A percentile compares a stretch with the other conserved stretches of the same genome.
Conservation (phyloP, 2,888 invertebrate genomes). For the Ichneumon xanthorius region DNA sequence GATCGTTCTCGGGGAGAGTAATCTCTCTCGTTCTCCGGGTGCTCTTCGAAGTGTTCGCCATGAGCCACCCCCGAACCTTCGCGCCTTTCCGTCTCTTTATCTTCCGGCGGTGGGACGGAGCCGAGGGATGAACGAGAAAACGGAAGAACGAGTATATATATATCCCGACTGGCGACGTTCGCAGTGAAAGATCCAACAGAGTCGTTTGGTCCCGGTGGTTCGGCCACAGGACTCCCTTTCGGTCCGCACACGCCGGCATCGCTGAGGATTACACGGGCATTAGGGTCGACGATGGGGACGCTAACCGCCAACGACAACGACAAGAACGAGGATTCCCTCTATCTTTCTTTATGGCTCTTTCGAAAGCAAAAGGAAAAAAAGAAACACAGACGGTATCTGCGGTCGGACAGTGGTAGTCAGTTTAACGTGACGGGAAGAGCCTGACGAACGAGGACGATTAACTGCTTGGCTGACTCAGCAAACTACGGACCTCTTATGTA, state of each 20-base stretch:
- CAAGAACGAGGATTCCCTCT: constrained; percentile 27
- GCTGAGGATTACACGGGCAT: constrained; percentile 67
- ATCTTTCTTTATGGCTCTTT: constrained; percentile 37
- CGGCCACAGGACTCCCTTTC: constrained; percentile 33
- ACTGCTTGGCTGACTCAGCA: constrained; percentile 34
- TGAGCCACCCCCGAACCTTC: constrained; percentile 36
- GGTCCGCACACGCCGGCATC: constrained; percentile 38
- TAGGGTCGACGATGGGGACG: constrained; percentile 58
- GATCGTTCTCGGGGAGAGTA: constrained; percentile 35
- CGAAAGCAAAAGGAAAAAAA: constrained; percentile 11
- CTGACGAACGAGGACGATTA: constrained; percentile 51
- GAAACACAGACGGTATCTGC: background rate
- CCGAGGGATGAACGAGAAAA: constrained; percentile 30
- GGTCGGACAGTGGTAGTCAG: constrained; percentile 11
- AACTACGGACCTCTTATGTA: background rate
- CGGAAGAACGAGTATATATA: background rate
- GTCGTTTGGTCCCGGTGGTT: constrained; percentile 45
- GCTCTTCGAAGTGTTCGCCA: constrained; percentile 17
- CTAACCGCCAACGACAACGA: constrained; percentile 56
- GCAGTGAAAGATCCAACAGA: constrained; percentile 26
- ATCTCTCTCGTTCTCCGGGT: constrained; percentile 36
- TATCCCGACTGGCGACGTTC: background rate
- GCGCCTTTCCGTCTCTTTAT: constrained; percentile 54
- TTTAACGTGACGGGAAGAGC: constrained; percentile 47
- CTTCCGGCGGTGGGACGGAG: constrained; percentile 2